A percentile compares a stretch with the other conserved stretches of the same genome.
Evolutionary conservation across 2,888 invertebrate genomes (phyloP).

Genomic region (Melangyna quadrimaculata): DNA sequence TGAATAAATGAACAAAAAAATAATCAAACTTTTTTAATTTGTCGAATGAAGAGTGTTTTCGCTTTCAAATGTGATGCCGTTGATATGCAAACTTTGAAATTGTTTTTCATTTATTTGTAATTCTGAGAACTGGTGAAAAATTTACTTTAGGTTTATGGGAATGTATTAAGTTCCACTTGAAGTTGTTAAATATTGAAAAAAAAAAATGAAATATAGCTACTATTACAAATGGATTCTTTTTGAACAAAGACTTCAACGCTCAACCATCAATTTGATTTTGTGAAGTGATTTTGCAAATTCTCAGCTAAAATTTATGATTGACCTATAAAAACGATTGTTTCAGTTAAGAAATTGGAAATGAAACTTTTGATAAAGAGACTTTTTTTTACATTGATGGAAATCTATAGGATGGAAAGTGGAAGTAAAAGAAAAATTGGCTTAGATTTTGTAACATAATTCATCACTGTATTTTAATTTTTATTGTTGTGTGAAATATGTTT

Average conservation of each 20-base stretch:
- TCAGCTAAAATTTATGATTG: not conserved
- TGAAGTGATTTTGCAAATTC: not conserved
- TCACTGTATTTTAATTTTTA: no score
- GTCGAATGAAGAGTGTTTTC: slow-evolving; percentile 60
- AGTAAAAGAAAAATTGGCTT: no score
- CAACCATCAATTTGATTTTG: slow-evolving; percentile 1
- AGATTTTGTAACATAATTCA: no score
- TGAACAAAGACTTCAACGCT: not conserved
- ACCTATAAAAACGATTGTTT: not conserved
- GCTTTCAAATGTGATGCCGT: slow-evolving; percentile 48
- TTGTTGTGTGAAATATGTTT: no score
- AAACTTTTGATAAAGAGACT: not conserved
- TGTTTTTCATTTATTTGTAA: slow-evolving; percentile 64
- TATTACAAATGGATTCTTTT: slow-evolving; percentile 10
- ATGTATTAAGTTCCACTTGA: not conserved
- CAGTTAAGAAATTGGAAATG: not conserved
- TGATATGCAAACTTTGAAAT: slow-evolving; percentile 67
- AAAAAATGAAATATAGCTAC: slow-evolving; percentile 3
- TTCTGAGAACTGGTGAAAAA: slow-evolving; percentile 50
- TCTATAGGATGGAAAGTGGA: no score
- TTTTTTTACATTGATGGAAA: no score
- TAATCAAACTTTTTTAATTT: slow-evolving; percentile 68
- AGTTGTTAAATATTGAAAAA: slow-evolving; percentile 40
- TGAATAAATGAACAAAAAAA: slow-evolving; percentile 37
- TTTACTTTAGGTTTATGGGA: slow-evolving; percentile 19